A percentile compares a stretch with the other conserved stretches of the same genome.
Conservation (phyloP, 92 coral and sea anemone species). For the Zoanthus sociatus region DNA sequence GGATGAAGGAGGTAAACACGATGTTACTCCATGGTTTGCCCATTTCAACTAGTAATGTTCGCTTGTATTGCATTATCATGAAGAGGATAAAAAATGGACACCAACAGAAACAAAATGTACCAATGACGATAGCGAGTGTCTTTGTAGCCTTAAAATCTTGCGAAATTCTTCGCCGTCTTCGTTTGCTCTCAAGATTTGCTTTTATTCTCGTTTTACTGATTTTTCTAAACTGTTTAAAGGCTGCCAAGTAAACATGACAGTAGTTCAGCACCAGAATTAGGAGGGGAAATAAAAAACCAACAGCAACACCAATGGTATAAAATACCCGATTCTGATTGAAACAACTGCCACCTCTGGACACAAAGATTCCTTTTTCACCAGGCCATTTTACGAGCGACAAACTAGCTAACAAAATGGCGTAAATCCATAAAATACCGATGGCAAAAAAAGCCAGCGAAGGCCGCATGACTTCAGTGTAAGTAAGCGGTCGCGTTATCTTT, state of each 20-base stretch:
- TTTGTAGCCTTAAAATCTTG: conserved; percentile 92
- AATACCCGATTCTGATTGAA: conserved; percentile 75
- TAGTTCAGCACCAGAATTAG: conserved; percentile 77
- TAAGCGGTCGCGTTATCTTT: conserved; percentile 93
- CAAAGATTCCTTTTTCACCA: conserved; percentile 52
- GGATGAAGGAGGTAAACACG: conserved; percentile 46
- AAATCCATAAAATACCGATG: conserved; percentile 81
- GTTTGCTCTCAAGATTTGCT: not conserved
- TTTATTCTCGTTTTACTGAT: conserved; percentile 59
- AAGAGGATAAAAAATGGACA: conserved; percentile 89
- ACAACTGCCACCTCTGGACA: conserved; percentile 33
- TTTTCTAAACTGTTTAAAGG: conserved; percentile 87
- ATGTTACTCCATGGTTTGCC: conserved; percentile 33
- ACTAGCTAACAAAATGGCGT: conserved; percentile 73
- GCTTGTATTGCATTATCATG: conserved; percentile 71
- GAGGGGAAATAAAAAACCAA: conserved; percentile 83
- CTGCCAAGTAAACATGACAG: conserved; percentile 75
- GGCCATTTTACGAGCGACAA: conserved; percentile 72
- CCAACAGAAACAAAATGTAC: conserved; percentile 92
- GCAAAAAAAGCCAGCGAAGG: conserved; percentile 69
- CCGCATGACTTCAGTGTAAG: conserved; percentile 73
- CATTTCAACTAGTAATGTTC: conserved; percentile 5
- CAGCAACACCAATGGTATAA: conserved; percentile 88
- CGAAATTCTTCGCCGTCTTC: conserved; percentile 31
- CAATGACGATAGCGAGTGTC: conserved; percentile 84